A percentile compares a stretch with the other conserved stretches of the same genome.
Conservation (phyloP, 2,797 vertebrate species). For the Eospalax fontanierii region DNA sequence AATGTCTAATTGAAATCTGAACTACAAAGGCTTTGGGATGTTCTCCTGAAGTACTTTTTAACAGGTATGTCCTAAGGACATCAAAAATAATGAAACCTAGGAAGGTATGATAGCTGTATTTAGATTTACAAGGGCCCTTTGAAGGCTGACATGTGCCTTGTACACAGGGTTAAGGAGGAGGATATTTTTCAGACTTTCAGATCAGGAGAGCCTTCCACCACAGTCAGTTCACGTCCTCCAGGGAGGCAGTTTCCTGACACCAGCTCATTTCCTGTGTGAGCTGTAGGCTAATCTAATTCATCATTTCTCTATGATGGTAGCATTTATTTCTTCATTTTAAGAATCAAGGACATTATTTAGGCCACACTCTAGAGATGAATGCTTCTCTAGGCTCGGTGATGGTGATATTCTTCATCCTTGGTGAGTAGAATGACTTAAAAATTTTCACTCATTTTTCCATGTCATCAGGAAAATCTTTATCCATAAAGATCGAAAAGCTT, state of each 20-base stretch:
- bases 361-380: slow-evolving; percentile 49
- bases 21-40: not conserved
- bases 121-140: not conserved
- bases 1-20: not conserved
- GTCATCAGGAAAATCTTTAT: not conserved
- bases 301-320: not conserved
- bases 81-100: not conserved
- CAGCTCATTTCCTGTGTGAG: not conserved
- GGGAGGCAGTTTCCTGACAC: not conserved
- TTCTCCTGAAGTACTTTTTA: no score
- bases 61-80: not conserved
- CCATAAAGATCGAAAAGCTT: no score
- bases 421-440: slow-evolving; percentile 44
- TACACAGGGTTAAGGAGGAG: no score
- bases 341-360: no score
- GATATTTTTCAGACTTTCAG: not conserved
- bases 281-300: not conserved
- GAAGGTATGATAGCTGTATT: no score
- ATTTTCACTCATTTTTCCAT: accelerated
- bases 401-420: slow-evolving; percentile 16
- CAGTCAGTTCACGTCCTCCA: slow-evolving; percentile 1
- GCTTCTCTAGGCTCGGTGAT: slow-evolving; percentile 33
- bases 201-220: not conserved
- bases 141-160: not conserved
- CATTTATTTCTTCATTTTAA: not conserved